Evolutionary conservation across 2,888 invertebrate species (phyloP), one percentile per base, ranked within the genome.

Genomic region (Caradrina clavipalpis): DNA sequence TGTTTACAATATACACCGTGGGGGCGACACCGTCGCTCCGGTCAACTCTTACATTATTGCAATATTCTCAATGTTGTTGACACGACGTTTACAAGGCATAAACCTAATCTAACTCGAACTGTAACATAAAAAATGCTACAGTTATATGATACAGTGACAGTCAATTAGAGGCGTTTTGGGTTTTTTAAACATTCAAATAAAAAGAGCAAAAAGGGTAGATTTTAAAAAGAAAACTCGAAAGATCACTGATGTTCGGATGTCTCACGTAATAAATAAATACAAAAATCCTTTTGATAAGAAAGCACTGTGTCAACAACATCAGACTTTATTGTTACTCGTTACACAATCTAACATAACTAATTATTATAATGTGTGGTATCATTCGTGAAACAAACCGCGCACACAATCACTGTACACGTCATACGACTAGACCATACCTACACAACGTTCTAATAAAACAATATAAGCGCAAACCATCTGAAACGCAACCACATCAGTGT

Each of bases 401-500:
- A 80, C 82, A 62, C 73, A 73, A 75, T 75, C 73, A 76, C 82
- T 85, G 85, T 87, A 84, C 85, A 87, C 69, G 71, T 76, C 80
- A 77, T 80, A 78, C 86, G 91, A 91, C 90, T 91, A 91, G 91
- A 90, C 82, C 81, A 85, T 84, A 90, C 83, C 86, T 87, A 88
- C 79, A 84, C 78, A 80, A 78, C 66, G 61, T 61, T 57, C 66
- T 66, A 61, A 77, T 78, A 70, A 79, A 83, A 69, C 66, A 31
- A 63, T 71, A 61, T 56, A 78, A 76, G 64, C 82, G 80, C 80
- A 76, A 82, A 69, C 69, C 63, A 84, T 68, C 22, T 45, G n/a
- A 49, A 68, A 65, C 35, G 42, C 49, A 26, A 63, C 61, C 47
- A 60, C 56, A 57, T 2, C 42, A 50, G 59, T 35, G 31, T 31